These are phyloP conservation scores for Amyelois transitella DNA, from an alignment of 1,140 invertebrate species.

Conservation along the genomic window DNA sequence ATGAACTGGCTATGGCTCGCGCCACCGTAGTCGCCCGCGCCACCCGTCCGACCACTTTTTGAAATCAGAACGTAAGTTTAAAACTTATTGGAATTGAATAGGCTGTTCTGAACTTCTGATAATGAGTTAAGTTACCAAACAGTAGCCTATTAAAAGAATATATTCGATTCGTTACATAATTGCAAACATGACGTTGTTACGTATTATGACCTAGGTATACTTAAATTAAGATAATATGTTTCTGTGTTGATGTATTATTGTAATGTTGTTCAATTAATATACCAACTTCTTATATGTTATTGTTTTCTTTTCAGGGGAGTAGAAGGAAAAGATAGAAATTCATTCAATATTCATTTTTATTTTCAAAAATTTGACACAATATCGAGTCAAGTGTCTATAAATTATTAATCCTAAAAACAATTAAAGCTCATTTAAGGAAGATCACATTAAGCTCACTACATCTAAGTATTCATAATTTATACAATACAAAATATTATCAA, in stretches of 20 bases:
- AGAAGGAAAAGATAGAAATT: constrained; percentile 38
- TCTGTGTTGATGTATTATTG: too few species aligned
- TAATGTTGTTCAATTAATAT: too few species aligned
- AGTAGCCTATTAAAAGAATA: too few species aligned
- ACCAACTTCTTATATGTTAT: too few species aligned
- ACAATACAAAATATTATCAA: constrained; percentile 45
- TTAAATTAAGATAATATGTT: too few species aligned
- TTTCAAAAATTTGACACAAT: constrained; percentile 28
- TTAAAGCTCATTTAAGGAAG: constrained; percentile 60
- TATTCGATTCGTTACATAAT: too few species aligned
- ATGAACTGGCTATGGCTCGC: neutral
- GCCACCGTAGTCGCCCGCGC: constrained; percentile 28
- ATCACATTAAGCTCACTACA: constrained; percentile 52
- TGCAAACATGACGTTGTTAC: too few species aligned
- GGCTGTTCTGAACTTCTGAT: neutral
- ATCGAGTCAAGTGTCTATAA: constrained; percentile 33
- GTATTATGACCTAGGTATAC: too few species aligned
- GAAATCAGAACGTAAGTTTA: constrained; percentile 22
- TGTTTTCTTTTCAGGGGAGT: neutral
- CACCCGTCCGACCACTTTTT: constrained; percentile 51
- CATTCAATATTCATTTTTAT: constrained; percentile 36
- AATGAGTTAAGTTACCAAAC: too few species aligned
- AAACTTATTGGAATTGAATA: constrained; percentile 4
- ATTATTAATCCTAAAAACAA: constrained; percentile 54
- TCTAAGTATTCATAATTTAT: constrained; percentile 43